Base-by-base conservation (phyloP, 2,888 invertebrate genomes). In the Nomada hirtipes region DNA sequence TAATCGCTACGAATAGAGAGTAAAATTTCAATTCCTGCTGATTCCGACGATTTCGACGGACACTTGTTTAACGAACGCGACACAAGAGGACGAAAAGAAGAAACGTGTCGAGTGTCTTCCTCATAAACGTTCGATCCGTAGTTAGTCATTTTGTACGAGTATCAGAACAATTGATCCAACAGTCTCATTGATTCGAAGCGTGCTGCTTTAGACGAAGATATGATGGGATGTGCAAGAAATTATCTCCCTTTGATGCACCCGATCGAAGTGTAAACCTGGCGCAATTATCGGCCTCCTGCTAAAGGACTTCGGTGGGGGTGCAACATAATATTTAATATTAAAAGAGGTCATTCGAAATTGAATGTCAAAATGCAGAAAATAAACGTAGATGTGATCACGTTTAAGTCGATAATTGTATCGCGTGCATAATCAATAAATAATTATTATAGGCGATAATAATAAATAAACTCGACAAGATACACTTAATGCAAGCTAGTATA, bases 141-240 rank as follows among this genome's bases (percentile, higher is more conserved):
- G 63, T 82, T 72, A 47, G 60, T 72, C 79, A 59, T 29, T 88
- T 88, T 83, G 83, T 88, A 86, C 86, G 85, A 88, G 57, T 85
- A 82, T 79, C 79, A 75, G 78, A 88, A 82, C 75, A 64, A 74
- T 73, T 76, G 53, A 76, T 72, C 42, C 68, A 59, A 86, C 73
- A 83, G 86, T 84, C 76, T 83, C 72, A 75, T 87, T 68, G 65
- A 71, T 82, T 68, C 70, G 70, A 78, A 74, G 83, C 77, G 64
- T 82, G 76, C 76, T 81, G 82, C 61, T 57, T 57, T 68, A 67
- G 15, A 13, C 63, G 60, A 72, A 72, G 64, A 72, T 64, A 73
- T 50, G 63, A 64, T 20, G 71, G 71, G 63, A 55, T 74, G 82
- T 83, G 82, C 82, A 74, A 70, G 23, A 63, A 23, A 36, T 36